Evolutionary conservation across 1,140 invertebrate species (phyloP), one percentile per base, ranked within the genome.

Genomic region (Andrena cerasifolii): DNA sequence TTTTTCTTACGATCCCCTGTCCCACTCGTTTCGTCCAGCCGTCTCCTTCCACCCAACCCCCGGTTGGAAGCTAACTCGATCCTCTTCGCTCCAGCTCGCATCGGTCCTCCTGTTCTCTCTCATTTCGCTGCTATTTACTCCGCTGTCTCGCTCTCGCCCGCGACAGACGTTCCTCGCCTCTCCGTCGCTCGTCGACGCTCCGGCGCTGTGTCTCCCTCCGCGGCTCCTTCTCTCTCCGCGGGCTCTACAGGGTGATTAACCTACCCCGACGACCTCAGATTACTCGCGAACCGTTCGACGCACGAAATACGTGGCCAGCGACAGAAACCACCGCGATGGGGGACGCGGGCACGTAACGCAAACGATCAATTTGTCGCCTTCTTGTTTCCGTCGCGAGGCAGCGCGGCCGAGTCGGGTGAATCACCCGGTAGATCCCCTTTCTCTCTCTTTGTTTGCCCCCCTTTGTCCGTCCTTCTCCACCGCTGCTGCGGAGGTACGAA

Each of bases 391-490:
- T 40, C 14, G 21, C 33, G 33, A 2, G 31, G 8, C 21, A 40
- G 31, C 7, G n/a, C 14, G 21, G 56, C n/a, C 33, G 10, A 36
- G 36, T 40, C 18, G 10, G n/a, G n/a, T 24, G 58, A 61, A 61
- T 40, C 31, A 54, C 59, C 47, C 65, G 47, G 28, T 67, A 68
- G 47, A 28, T 49, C 68, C 40, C 47, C 53, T 14, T 7, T 10
- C 36, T 74, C 16, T 21, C n/a, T 65, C 47, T 54, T 53, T 45
- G 40, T 40, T 40, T 21, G 58, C 18, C 58, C 21, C 31, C 33
- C 58, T 59, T 59, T 59, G 58, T 59, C 58, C 18, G 58, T 63
- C 40, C 18, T 63, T 21, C 61, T 45, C 61, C 31, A 8, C 43
- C 31, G n/a, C n/a, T n/a, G n/a, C n/a, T n/a, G n/a, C 53, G 10